Conservation (phyloP, 2,888 invertebrate genomes). For the Drosophila stalkeri region DNA sequence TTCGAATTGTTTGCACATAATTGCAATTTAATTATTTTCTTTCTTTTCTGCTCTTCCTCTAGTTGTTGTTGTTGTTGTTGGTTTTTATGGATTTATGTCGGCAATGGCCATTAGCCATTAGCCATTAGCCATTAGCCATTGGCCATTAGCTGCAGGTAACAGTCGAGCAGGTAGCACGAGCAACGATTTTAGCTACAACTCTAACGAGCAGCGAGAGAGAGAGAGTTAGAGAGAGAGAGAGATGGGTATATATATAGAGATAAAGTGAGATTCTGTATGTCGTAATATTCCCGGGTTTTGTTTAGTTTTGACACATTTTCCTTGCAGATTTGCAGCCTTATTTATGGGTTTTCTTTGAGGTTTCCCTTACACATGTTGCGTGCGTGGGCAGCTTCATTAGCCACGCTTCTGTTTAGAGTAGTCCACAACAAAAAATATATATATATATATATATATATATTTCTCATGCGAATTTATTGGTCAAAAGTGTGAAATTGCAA, state of each 20-base stretch:
- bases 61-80: background rate
- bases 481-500: constrained; percentile 62
- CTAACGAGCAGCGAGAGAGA: background rate
- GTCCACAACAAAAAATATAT: background rate
- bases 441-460: background rate
- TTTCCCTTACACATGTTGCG: constrained; percentile 44
- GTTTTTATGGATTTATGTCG: constrained; percentile 75
- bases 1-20: constrained; percentile 79
- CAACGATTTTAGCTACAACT: constrained; percentile 42
- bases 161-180: constrained; percentile 31
- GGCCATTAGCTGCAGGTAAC: constrained; percentile 28
- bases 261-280: constrained; percentile 8
- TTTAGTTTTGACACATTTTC: constrained; percentile 75
- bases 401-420: constrained; percentile 71
- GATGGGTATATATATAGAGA: background rate
- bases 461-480: constrained; percentile 51
- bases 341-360: constrained; percentile 71
- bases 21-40: constrained; percentile 80
- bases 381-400: constrained; percentile 45
- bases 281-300: constrained; percentile 33
- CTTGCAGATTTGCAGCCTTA: constrained; percentile 10
- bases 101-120: constrained; percentile 38
- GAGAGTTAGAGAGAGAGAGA: no score
- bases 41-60: constrained; percentile 24
- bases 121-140: constrained; percentile 51